Base-by-base conservation (phyloP, 1,140 invertebrate genomes). In the Diorhabda elongata region DNA sequence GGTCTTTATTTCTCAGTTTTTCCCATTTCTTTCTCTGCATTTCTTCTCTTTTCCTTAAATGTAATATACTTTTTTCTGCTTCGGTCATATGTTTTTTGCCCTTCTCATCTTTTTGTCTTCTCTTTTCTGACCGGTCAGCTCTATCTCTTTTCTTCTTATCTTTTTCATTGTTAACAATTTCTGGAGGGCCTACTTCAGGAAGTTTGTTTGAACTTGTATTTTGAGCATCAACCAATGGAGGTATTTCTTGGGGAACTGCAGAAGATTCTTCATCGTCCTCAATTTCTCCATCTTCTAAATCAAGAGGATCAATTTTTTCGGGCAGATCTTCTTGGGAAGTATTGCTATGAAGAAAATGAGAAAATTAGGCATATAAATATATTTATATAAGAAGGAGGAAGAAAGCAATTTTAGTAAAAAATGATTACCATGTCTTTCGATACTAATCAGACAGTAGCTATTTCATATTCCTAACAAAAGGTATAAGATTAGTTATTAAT, bases 221-320 rank as follows among this genome's bases (percentile, higher is more conserved):
- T 52, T 6, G 47, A 52, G 6, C 47, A 6, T 52, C 47, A 2
- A 4, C 47, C 6, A 52, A 6, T n/a, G 2, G 47, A 52, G n/a
- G 47, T n/a, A 8, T 69, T 45, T 42, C 74, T 62, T 73, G 60
- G 47, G 59, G 60, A 9, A 45, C 67, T 44, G 64, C 60, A 7
- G 57, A n/a, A 43, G 86, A 85, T 70, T 87, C 85, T 60, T 87
- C 86, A 65, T 87, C 86, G 5, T 86, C 86, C 62, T 85, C 85
- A 72, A 87, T 87, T 76, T 87, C 86, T 62, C 86, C 86, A 75
- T 87, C 86, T 76, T 87, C 86, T 70, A 87, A 76, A 74, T 87
- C 86, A 72, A 85, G 82, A 61, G 85, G 72, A 47, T 67, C 69
- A 2, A 66, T 26, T 41, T 71, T 67, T 64, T 70, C 60, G 44